Conservation (phyloP, 1,140 invertebrate genomes). For the Thaumatotibia leucotreta region DNA sequence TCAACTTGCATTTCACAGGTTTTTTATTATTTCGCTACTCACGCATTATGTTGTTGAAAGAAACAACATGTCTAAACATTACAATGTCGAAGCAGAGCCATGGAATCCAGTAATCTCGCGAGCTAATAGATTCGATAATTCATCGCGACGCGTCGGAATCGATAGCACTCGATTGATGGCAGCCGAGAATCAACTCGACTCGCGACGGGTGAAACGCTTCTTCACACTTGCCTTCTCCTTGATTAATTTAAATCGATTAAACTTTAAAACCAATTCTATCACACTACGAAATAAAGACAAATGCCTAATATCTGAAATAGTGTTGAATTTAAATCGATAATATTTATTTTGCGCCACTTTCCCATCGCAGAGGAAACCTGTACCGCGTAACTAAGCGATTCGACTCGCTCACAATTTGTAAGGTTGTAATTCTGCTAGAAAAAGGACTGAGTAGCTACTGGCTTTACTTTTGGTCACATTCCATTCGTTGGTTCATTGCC, state of each 20-base stretch:
- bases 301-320: neutral
- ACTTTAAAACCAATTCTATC: neutral
- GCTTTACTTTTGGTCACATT: slow-evolving; percentile 46
- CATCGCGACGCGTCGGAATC: slow-evolving; percentile 54
- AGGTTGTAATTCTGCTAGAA: slow-evolving; percentile 49
- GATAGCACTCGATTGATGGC: slow-evolving; percentile 60
- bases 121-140: slow-evolving; percentile 73
- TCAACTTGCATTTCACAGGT: no score
- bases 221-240: neutral
- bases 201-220: slow-evolving; percentile 9
- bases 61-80: slow-evolving; percentile 26
- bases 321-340: neutral
- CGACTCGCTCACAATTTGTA: slow-evolving; percentile 43
- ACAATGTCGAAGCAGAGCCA: slow-evolving; percentile 15
- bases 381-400: slow-evolving; percentile 59
- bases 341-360: slow-evolving; percentile 36
- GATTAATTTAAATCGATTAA: slow-evolving; percentile 6
- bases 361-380: slow-evolving; percentile 48
- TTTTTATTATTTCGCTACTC: no score
- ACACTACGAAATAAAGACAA: neutral
- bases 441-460: slow-evolving; percentile 22
- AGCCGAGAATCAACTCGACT: slow-evolving; percentile 17
- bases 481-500: slow-evolving; percentile 39
- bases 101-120: slow-evolving; percentile 60
- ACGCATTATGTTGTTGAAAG: no score